Evolutionary conservation across 2,113 vertebrate species (phyloP), one percentile per base, ranked within the genome.

Genomic region (Rattus rattus): DNA sequence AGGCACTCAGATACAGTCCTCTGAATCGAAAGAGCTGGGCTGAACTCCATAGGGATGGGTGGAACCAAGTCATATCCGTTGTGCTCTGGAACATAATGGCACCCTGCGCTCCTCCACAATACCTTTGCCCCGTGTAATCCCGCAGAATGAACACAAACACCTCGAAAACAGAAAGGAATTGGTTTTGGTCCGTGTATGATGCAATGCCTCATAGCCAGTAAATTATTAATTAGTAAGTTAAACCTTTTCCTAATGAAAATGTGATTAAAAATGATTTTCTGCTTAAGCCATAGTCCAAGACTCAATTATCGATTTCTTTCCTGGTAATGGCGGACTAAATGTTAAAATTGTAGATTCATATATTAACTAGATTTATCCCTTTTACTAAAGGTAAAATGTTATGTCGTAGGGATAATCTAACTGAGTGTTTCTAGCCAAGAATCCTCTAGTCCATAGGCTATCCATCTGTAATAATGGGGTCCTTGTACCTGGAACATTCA

Each of bases 151-250:
- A 90, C 9, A 43, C 79, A 95, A 88, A 87, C 17, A 86, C 56
- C 13, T 88, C 33, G 36, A 84, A 92, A 95, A 92, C 24, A 67
- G 19, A 52, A 80, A 93, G 88, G n/a, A 91, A 96, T 76, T 43
- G 20, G 10, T 30, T 81, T 88, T 94, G 63, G 93, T 90, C 59
- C 70, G 90, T 88, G 95, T 16, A 24, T 96, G 92, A 63, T 12
- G 14, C 7, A 97, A 97, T 47, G 77, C 86, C 61, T 91, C 54
- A 90, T 2, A 89, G 19, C 76, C n/a, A 24, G 90, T 96, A 63
- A 97, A 93, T 98, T 83, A 97, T 97, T 98, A 92, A 95, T 95
- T 80, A 93, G 79, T 90, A 94, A 88, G 69, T 88, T 94, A 96
- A 96, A 93, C 30, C 47, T 69, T 87, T 94, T 95, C 79, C 43